Evolutionary conservation across 2,888 invertebrate genomes (phyloP), one percentile per base, ranked within the genome.

Genomic region (Cataglyphis livida): DNA sequence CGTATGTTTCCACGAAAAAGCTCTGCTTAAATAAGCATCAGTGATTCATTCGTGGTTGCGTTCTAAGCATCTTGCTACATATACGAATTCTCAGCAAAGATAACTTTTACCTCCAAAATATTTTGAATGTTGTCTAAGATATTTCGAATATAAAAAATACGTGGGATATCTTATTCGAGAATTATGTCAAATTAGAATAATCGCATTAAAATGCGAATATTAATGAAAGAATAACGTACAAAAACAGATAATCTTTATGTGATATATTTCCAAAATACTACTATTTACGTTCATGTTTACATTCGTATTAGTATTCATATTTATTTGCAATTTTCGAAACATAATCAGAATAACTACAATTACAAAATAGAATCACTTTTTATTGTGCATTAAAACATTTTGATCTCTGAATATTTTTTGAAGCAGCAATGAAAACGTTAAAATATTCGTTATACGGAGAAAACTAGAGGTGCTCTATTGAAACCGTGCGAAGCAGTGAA

Each of bases 401-500:
- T 21, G 41, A 41, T 7, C 3, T 12, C 21, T 18, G 64, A 7
- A 32, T 44, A 18, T 35, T 32, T 35, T 66, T 25, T 35, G 21
- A 12, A 38, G 2, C 35, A 12, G 18, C 25, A 51, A 44, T 62
- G 9, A 15, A 35, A 35, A 21, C 21, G 12, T 48, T 12, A 7
- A 48, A 38, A 3, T 6, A 25, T 1, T 18, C 1, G 10, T 65
- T n/a, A 28, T 15, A 85, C 85, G 87, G 88, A 90, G 90, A 92
- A 91, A 91, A 91, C 87, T 87, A 81, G 81, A 85, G 85, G 79
- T 88, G 85, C 89, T 90, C 89, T 87, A 91, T 91, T 88, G 88
- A 91, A 91, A 88, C 87, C 89, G 87, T 91, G 87, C 87, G 88
- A 71, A 88, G 90, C 91, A 91, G 91, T 91, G 88, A 91, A 92